Percentiles rank a stretch among this genome's conserved stretches.
phyloP scores from a whole-genome alignment of 2,797 vertebrate species.

The Pogonophryne albipinna region DNA sequence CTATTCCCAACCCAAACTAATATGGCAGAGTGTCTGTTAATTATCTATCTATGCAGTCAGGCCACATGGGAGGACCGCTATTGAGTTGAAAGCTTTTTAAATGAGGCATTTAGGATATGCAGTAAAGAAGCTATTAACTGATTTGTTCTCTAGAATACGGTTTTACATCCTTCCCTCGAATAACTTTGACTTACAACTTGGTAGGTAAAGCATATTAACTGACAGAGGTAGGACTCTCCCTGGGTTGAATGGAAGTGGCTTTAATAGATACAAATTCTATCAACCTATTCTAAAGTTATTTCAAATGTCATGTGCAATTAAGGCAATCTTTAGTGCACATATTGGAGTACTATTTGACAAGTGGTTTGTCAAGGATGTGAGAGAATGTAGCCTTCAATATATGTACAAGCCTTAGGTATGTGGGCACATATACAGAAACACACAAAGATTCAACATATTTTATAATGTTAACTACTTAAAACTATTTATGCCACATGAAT shows the following conservation, averaged over 20 bases:
- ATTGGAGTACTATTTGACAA: slow-evolving; percentile 33
- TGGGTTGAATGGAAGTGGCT: slow-evolving; percentile 38
- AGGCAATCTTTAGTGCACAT: slow-evolving; percentile 46
- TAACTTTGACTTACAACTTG: slow-evolving; percentile 33
- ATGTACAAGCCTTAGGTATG: slow-evolving; percentile 17
- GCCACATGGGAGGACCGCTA: slow-evolving; percentile 53
- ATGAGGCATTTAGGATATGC: slow-evolving; percentile 63
- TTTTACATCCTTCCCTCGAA: slow-evolving; percentile 52
- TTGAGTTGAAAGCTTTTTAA: slow-evolving; percentile 72
- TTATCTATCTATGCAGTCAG: slow-evolving; percentile 64
- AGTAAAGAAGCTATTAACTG: slow-evolving; percentile 71
- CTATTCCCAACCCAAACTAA: slow-evolving; percentile 54
- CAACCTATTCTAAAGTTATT: slow-evolving; percentile 53
- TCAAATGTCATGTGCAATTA: slow-evolving; percentile 56
- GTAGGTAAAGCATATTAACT: slow-evolving; percentile 39
- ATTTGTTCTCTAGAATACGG: slow-evolving; percentile 62
- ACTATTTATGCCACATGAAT: slow-evolving; percentile 20
- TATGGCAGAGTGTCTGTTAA: slow-evolving; percentile 60
- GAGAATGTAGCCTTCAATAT: slow-evolving; percentile 29
- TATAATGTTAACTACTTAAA: neutral
- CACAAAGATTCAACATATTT: slow-evolving; percentile 2
- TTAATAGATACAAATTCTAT: slow-evolving; percentile 30
- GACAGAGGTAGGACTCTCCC: slow-evolving; percentile 25
- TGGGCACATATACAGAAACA: neutral
- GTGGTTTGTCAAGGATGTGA: slow-evolving; percentile 34